Percentiles rank a stretch among this genome's conserved stretches.
Evolutionary conservation across 2,113 vertebrate species (phyloP).

Genomic region (Pampusana beccarii): DNA sequence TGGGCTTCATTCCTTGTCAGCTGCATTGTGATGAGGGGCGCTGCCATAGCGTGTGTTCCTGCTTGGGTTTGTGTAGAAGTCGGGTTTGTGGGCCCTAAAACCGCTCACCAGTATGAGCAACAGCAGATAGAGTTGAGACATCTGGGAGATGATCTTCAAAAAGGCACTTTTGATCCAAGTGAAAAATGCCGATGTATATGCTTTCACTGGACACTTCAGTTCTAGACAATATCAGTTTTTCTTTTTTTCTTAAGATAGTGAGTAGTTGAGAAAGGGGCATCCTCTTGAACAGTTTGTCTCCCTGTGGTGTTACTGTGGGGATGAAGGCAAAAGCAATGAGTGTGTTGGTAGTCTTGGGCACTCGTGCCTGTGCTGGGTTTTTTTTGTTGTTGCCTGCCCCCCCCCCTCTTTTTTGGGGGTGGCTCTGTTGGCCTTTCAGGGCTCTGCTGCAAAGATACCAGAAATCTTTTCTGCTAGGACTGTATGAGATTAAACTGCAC

Average conservation of each 20-base stretch:
- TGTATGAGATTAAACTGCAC: neutral
- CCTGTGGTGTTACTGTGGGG: neutral
- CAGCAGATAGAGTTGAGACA: neutral
- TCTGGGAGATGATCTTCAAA: neutral
- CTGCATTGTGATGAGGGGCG: neutral
- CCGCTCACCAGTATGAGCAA: neutral
- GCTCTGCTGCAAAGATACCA: neutral
- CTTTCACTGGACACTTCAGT: neutral
- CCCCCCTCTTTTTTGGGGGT: too few relatives aligned
- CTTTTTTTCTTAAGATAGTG: neutral
- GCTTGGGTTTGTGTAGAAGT: neutral
- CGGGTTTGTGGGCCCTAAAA: rapidly evolving
- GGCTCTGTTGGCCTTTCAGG: neutral
- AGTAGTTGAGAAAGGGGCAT: neutral
- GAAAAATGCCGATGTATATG: neutral
- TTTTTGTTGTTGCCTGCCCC: too few relatives aligned
- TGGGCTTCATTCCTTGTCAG: rapidly evolving
- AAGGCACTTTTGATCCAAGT: neutral
- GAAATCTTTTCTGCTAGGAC: neutral
- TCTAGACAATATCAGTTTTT: neutral
- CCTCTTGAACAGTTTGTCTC: neutral
- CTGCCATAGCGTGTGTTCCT: neutral
- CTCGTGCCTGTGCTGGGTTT: neutral
- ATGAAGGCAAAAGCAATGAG: neutral
- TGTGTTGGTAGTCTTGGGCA: neutral